Base-by-base conservation (phyloP, 2,888 invertebrate genomes). In the Pristionchus japonicus region DNA sequence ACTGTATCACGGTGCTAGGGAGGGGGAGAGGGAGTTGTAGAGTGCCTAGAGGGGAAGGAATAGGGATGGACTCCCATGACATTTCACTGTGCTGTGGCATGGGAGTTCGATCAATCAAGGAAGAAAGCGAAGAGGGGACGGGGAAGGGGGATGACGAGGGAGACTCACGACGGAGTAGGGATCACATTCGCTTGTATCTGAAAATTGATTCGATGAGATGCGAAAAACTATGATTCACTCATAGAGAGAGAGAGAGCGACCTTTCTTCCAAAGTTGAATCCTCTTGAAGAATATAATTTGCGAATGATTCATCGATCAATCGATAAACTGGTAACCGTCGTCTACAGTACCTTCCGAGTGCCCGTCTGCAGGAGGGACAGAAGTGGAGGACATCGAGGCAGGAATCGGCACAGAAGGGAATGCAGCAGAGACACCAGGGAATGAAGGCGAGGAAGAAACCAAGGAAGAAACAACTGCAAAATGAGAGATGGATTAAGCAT, bases 331-430 rank as follows among this genome's bases (percentile, higher is more conserved):
- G 11, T 31, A 37, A 37, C 40, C 23, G 74, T n/a, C 74, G 74
- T 17, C 74, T 74, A 74, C 74, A 17, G 77, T 93, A 94, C 15
- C 93, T 90, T 0, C 94, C 94, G 49, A 94, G 90, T 40, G 89
- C 89, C 0, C 92, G 90, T 80, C 93, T 93, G 89, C 94, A 94
- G 3, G 91, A 91, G 20, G 94, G 94, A 88, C 94, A 94, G 9
- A 90, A 88, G 87, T 94, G 94, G n/a, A 92, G 88, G 23, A 93
- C 93, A 86, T 94, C 93, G 47, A 93, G 91, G 31, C 92, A 93
- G 7, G 91, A 90, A 43, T 93, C 93, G 52, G 92, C 88, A 88
- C 93, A 94, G 89, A 94, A 94, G 13, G 93, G 94, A 31, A 93
- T 83, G 67, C 91, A 91, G 43, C 91, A 92, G 89, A 90, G 90